These are phyloP conservation scores for Latrodectus elegans DNA, from an alignment of 2,888 invertebrate genomes.

Conservation along the genomic window DNA sequence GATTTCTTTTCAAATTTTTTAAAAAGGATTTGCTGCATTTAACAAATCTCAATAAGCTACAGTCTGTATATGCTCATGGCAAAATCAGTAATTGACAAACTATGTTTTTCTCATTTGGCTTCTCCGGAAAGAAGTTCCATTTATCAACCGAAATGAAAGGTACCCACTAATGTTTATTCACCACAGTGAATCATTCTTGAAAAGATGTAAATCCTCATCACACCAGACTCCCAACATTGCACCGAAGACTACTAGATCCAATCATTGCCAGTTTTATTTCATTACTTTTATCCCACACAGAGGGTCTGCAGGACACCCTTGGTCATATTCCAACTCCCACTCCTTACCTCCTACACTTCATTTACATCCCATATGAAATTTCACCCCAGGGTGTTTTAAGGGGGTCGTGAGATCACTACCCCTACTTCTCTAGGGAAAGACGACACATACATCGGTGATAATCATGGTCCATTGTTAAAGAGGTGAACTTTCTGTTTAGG, in stretches of 20 bases:
- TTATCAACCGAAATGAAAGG: too few relatives aligned
- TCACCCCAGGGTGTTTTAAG: conserved; percentile 28
- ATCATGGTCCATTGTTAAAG: conserved; percentile 44
- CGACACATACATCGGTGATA: conserved; percentile 1
- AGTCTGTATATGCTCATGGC: too few relatives aligned
- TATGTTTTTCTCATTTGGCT: too few relatives aligned
- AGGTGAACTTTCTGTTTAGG: conserved; percentile 39
- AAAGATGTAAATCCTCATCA: background rate
- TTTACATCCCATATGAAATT: conserved; percentile 61
- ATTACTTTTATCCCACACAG: conserved; percentile 42
- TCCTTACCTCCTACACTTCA: conserved; percentile 34
- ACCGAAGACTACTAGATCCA: background rate
- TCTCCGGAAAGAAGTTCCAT: too few relatives aligned
- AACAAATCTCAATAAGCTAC: too few relatives aligned
- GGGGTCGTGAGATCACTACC: background rate
- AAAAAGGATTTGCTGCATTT: too few relatives aligned
- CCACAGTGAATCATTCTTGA: conserved; percentile 16
- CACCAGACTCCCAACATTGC: background rate
- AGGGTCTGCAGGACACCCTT: conserved; percentile 8
- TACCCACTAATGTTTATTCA: background rate
- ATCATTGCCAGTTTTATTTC: conserved; percentile 46
- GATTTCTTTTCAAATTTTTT: too few relatives aligned
- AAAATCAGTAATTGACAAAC: too few relatives aligned
- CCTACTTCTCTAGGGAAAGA: background rate
- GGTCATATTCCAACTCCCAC: conserved; percentile 16